Conservation (phyloP, 1,140 invertebrate genomes). For the Drosophila malerkotliana region DNA sequence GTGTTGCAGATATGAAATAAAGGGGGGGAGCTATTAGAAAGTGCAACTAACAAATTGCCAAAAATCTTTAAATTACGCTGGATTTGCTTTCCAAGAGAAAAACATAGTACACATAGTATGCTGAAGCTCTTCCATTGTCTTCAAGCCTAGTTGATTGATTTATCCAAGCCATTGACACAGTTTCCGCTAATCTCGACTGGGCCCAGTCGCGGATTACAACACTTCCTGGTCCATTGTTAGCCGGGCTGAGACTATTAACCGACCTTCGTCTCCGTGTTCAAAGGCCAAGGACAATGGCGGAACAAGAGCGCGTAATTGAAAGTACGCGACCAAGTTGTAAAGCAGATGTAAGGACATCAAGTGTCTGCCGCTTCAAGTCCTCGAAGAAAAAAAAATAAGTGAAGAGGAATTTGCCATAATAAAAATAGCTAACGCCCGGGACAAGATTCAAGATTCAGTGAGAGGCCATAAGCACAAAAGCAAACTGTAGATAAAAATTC, state of each 20-base stretch:
- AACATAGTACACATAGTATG: not conserved
- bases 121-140: not conserved
- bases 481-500: constrained; percentile 77
- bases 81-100: constrained; percentile 11
- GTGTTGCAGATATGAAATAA: constrained; percentile 60
- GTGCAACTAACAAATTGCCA: constrained; percentile 66
- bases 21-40: constrained; percentile 66
- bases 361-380: constrained; percentile 33
- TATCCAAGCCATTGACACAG: constrained; percentile 43
- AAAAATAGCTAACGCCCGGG: constrained; percentile 59
- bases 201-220: constrained; percentile 40
- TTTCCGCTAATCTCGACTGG: constrained; percentile 28
- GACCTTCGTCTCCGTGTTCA: constrained; percentile 13
- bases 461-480: constrained; percentile 67
- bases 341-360: constrained; percentile 74
- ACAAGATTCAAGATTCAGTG: constrained; percentile 48
- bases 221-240: constrained; percentile 40
- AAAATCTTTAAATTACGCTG: constrained; percentile 28
- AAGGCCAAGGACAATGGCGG: constrained; percentile 69
- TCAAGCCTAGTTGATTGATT: constrained; percentile 17
- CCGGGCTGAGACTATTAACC: constrained; percentile 53
- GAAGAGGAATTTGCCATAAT: constrained; percentile 62
- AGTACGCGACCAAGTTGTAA: constrained; percentile 69
- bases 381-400: constrained; percentile 22
- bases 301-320: constrained; percentile 61